Conservation (phyloP, 2,888 invertebrate species). For the Apamea epomidion region DNA sequence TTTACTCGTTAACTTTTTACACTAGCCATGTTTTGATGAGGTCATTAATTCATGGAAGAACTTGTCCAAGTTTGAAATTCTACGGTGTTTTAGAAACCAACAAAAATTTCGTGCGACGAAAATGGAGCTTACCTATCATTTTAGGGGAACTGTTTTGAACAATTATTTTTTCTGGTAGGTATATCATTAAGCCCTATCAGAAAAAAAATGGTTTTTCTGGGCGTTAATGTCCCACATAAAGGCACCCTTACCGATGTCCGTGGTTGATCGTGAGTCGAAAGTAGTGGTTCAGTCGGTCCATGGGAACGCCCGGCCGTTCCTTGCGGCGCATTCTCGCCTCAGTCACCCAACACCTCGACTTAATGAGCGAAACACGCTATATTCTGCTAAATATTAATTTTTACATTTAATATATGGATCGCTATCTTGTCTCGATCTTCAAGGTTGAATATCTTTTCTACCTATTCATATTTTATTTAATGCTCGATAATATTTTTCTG, state of each 20-base stretch:
- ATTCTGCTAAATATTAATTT: constrained; percentile 67
- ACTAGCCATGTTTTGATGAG: neutral
- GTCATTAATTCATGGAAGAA: neutral
- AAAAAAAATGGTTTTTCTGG: neutral
- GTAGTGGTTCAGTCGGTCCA: constrained; percentile 73
- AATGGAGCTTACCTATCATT: neutral
- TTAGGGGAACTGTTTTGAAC: neutral
- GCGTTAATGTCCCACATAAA: constrained; percentile 27
- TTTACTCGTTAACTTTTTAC: constrained; percentile 2
- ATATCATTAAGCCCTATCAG: neutral
- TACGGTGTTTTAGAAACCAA: neutral
- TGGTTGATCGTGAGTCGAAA: constrained; percentile 65
- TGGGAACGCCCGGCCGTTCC: constrained; percentile 81
- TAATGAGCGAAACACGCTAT: constrained; percentile 80
- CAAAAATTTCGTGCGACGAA: neutral
- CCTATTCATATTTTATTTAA: constrained; percentile 22
- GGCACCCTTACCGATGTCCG: constrained; percentile 39
- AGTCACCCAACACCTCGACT: constrained; percentile 75
- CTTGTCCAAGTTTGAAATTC: neutral
- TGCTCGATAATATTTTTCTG: constrained; percentile 1
- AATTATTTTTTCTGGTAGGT: neutral
- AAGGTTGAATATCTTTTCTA: constrained; percentile 22
- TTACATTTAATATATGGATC: constrained; percentile 57
- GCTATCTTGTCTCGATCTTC: constrained; percentile 39
- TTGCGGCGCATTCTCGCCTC: constrained; percentile 83